Base-by-base conservation (phyloP, 1,140 invertebrate species). In the Panonychus citri region DNA sequence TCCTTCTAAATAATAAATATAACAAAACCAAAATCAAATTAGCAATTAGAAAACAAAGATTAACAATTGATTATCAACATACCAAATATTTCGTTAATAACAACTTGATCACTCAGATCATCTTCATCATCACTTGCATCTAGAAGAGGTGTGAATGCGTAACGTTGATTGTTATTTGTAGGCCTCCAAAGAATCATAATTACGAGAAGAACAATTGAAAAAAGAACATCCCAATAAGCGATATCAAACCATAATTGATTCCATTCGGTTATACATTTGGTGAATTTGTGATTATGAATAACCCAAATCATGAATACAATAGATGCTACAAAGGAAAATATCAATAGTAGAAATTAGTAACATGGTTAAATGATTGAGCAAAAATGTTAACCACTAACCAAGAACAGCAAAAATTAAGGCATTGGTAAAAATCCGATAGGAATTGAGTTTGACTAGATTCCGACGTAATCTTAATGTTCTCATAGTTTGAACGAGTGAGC, bases 171-270 rank as follows among this genome's bases (percentile, higher is more conserved):
- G 67, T 93, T 94, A 65, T 85, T 85, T 3, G 85, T 86, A 4
- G 89, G 89, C 60, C 88, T 71, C 87, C 87, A 94, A 34, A 94
- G 74, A 59, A 94, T 77, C 83, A 93, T 93, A 59, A 94, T 93
- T 15, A 87, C 83, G 39, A 86, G 69, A 24, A 94, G 72, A 56
- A 94, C 77, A 48, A 82, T 74, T 21, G 82, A 86, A 69, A 94
- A 94, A 21, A 91, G 70, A 24, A 93, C 75, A 68, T 89, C 86
- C 89, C 89, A 94, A 68, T 85, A 93, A 3, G 84, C 88, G 58
- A 88, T 84, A 70, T 94, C 86, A 57, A 93, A 67, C 85, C 85
- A 89, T 54, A 91, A 72, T 67, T 88, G 80, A 65, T 82, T 83
- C 88, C 87, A 93, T 57, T 87, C 81, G 46, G 71, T 76, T 48